Percentiles rank a stretch among this genome's conserved stretches.
phyloP scores from a whole-genome alignment of 2,113 vertebrate genomes.

The Ahaetulla prasina region DNA sequence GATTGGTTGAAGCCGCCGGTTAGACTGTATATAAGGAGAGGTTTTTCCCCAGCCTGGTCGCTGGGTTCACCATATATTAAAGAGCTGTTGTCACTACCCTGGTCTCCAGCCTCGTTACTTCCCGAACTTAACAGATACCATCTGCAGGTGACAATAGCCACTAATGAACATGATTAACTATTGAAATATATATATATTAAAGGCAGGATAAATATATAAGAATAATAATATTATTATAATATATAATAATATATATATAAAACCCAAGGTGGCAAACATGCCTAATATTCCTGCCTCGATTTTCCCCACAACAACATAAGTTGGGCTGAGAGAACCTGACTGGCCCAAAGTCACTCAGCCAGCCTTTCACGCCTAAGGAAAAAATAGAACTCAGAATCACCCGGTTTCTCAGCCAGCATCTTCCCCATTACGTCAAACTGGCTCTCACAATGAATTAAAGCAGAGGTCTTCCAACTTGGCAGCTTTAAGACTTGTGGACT shows the following conservation, averaged over 20 bases:
- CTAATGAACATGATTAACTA: not conserved
- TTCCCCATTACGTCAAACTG: not conserved
- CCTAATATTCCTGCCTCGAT: not conserved
- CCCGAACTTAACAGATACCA: no score
- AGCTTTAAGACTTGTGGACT: no score
- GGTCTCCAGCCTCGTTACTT: no score
- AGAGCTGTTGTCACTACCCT: no score
- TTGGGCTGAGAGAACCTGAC: not conserved
- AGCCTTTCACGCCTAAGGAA: not conserved
- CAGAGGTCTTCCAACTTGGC: no score
- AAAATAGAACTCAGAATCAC: not conserved
- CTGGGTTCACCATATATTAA: no score
- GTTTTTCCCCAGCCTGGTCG: no score
- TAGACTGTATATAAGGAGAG: no score
- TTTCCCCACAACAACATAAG: not conserved
- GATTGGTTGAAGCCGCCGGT: no score
- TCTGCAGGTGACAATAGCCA: no score
- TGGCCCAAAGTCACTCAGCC: not conserved
- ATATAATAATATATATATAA: not conserved
- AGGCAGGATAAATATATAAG: no score
- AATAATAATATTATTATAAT: no score
- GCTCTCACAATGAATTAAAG: accelerated
- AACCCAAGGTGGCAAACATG: not conserved
- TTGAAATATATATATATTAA: not conserved
- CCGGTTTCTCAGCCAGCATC: not conserved